Evolutionary conservation across 2,888 invertebrate species (phyloP).

Genomic region (Xanthorhoe designata): DNA sequence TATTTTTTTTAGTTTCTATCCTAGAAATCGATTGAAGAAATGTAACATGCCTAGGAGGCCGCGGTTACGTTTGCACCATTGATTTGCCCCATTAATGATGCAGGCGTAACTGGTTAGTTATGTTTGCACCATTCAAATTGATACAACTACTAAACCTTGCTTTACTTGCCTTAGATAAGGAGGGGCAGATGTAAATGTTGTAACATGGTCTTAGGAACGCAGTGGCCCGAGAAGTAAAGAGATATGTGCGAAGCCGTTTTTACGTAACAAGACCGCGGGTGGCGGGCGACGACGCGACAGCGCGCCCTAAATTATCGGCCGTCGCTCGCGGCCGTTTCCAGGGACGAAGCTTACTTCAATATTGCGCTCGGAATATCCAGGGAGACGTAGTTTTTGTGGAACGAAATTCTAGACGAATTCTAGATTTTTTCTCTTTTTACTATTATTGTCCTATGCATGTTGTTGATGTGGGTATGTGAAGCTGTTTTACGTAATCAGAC

Average conservation of each 20-base stretch:
- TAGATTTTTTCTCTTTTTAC: neutral
- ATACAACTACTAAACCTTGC: no score
- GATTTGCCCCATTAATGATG: no score
- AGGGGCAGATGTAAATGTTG: neutral
- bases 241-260: constrained; percentile 58
- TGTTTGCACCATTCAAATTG: no score
- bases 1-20: no score
- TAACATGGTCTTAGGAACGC: neutral
- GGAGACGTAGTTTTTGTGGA: neutral
- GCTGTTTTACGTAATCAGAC: no score
- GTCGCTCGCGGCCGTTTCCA: constrained; percentile 39
- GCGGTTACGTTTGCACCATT: no score
- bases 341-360: constrained; percentile 1
- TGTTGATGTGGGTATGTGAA: no score
- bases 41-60: no score
- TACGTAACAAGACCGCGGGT: constrained; percentile 57
- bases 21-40: no score
- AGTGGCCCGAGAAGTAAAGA: constrained; percentile 9
- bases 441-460: no score
- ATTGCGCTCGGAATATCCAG: neutral
- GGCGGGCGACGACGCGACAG: constrained; percentile 46
- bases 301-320: constrained; percentile 54
- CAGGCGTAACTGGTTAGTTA: no score
- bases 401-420: neutral
- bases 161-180: no score